Evolutionary conservation across 53 echinoderm and acorn worm genomes (phyloP), one percentile per base, ranked within the genome.

Genomic region (Echinometra lucunter): DNA sequence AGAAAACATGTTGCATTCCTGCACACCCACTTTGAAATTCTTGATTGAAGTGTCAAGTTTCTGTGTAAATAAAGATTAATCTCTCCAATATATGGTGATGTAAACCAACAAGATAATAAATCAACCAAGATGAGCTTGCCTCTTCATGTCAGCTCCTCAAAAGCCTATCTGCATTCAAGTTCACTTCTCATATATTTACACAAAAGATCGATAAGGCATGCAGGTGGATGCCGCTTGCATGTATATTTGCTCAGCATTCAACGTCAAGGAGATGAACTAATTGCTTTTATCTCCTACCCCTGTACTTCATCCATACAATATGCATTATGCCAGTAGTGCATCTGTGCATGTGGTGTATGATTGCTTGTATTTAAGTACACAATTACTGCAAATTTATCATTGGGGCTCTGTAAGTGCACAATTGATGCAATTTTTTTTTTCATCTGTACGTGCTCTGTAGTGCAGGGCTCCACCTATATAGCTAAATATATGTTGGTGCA

Each of bases 51-150:
- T 1, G 11, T 81, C 44, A 81, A 81, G 81, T 81, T 21, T 18
- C 19, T 44, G 15, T 81, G 4, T 81, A 19, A 81, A 81, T 21
- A 44, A 3, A 44, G 34, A 42, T 19, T 81, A 81, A 42, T 34
- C 37, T 81, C 7, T 4, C 6, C 44, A 81, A 44, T 81, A 81
- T 81, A 42, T 38, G 5, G 38, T 42, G 81, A 4, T 42, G 25
- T 42, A 81, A 44, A 19, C 44, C 81, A 81, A 81, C 81, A 81
- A 81, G 44, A 81, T 81, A 1, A 81, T 81, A 81, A 42, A 44
- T 81, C 81, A 81, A 81, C 42, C 38, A 40, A 44, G 19, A 80
- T 80, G 1, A 34, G 34, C 72, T 25, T n/a, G 12, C 49, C 85
- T 27, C 85, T 85, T 37, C 11, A 85, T 7, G 11, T 85, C 45